These are phyloP conservation scores for Melipona bicolor DNA, from an alignment of 2,888 invertebrate genomes.

Conservation along the genomic window DNA sequence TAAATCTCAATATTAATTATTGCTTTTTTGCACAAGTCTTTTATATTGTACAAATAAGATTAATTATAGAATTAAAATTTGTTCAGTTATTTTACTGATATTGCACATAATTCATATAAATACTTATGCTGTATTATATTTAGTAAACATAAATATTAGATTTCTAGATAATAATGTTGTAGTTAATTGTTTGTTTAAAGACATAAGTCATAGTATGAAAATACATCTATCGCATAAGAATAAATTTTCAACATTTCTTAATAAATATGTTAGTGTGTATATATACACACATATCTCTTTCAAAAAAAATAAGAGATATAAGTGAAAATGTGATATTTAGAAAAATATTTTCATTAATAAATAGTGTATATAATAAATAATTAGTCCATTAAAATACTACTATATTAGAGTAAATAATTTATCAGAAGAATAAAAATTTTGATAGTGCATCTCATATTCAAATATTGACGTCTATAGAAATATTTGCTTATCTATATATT, in stretches of 20 bases:
- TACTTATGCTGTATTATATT: slow-evolving; percentile 24
- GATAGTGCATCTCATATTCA: slow-evolving; percentile 17
- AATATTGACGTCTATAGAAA: slow-evolving; percentile 28
- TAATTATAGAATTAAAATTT: slow-evolving; percentile 51
- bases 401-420: slow-evolving; percentile 20
- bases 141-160: slow-evolving; percentile 30
- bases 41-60: slow-evolving; percentile 53
- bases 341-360: slow-evolving; percentile 25
- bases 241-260: slow-evolving; percentile 46
- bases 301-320: slow-evolving; percentile 29
- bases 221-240: slow-evolving; percentile 56
- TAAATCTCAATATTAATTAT: slow-evolving; percentile 11
- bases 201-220: slow-evolving; percentile 34
- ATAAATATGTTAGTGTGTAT: slow-evolving; percentile 9
- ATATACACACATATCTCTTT: slow-evolving; percentile 12
- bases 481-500: slow-evolving; percentile 11
- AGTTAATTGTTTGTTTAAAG: slow-evolving; percentile 40
- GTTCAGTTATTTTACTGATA: slow-evolving; percentile 26
- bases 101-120: slow-evolving; percentile 45
- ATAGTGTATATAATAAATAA: slow-evolving; percentile 18
- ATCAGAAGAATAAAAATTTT: slow-evolving; percentile 14
- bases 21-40: slow-evolving; percentile 13
- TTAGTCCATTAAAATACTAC: slow-evolving; percentile 20
- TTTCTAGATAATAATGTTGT: slow-evolving; percentile 35
- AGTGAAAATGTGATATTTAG: slow-evolving; percentile 31